Conservation (phyloP, 2,797 vertebrate genomes). For the Benthosema pterotum region DNA sequence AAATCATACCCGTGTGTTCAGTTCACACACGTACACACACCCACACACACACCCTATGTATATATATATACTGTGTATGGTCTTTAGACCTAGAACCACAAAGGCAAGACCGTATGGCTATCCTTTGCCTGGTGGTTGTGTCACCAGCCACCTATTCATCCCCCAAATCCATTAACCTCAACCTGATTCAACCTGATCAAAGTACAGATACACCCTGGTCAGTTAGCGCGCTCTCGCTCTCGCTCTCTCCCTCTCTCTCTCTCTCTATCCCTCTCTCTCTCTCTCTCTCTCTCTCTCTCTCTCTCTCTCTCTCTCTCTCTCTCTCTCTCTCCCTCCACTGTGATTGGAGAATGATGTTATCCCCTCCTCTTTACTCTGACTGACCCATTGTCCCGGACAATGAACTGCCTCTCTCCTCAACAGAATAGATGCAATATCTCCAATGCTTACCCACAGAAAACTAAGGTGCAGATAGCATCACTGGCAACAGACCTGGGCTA, state of each 20-base stretch:
- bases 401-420: constrained; percentile 35
- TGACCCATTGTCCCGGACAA: constrained; percentile 57
- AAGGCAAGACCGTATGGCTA: constrained; percentile 25
- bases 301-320: no score
- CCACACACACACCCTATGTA: no score
- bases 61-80: no score
- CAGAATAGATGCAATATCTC: constrained; percentile 40
- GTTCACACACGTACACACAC: no score
- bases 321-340: constrained; percentile 41
- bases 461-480: constrained; percentile 54
- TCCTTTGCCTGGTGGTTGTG: no score
- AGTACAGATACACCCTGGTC: constrained; percentile 24
- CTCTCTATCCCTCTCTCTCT: no score
- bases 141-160: constrained; percentile 23
- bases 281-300: no score
- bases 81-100: constrained; percentile 8
- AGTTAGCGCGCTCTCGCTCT: no score
- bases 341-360: constrained; percentile 58
- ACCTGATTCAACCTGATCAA: constrained; percentile 49
- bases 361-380: constrained; percentile 32
- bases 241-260: no score
- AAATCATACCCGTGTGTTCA: no score
- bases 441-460: constrained; percentile 14
- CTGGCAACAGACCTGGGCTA: constrained; percentile 12
- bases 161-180: constrained; percentile 40